phyloP scores from a whole-genome alignment of 2,797 vertebrate genomes.

The Masticophis lateralis region DNA sequence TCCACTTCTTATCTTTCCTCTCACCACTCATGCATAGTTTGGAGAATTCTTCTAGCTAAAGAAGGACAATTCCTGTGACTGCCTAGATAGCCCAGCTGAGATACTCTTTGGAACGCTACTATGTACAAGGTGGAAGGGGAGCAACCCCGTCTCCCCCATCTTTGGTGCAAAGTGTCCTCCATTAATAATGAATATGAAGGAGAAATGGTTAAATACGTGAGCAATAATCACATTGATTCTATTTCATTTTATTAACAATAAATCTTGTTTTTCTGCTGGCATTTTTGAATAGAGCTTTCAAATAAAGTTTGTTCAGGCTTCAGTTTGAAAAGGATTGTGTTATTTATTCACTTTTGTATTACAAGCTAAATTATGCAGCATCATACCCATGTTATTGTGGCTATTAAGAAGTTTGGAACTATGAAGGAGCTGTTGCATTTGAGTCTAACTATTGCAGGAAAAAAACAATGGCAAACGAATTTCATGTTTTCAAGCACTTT shows the following conservation, averaged over 20 bases:
- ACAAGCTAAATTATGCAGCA: neutral
- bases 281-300: neutral
- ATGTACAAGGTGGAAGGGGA: neutral
- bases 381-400: neutral
- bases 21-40: neutral
- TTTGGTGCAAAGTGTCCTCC: neutral
- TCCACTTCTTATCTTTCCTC: neutral
- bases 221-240: neutral
- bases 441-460: neutral
- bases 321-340: neutral
- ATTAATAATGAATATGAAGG: neutral
- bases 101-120: neutral
- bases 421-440: neutral
- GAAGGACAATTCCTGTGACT: neutral
- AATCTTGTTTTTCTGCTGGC: neutral
- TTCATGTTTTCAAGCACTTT: slow-evolving; percentile 32
- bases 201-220: neutral
- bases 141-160: neutral
- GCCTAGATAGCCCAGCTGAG: neutral
- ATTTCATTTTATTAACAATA: neutral
- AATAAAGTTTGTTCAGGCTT: neutral
- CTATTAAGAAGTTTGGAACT: neutral
- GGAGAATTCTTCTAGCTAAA: neutral
- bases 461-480: neutral
- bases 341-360: neutral